Evolutionary conservation across 2,888 invertebrate species (phyloP), one percentile per base, ranked within the genome.

Genomic region (Fissipunctia ypsillon): DNA sequence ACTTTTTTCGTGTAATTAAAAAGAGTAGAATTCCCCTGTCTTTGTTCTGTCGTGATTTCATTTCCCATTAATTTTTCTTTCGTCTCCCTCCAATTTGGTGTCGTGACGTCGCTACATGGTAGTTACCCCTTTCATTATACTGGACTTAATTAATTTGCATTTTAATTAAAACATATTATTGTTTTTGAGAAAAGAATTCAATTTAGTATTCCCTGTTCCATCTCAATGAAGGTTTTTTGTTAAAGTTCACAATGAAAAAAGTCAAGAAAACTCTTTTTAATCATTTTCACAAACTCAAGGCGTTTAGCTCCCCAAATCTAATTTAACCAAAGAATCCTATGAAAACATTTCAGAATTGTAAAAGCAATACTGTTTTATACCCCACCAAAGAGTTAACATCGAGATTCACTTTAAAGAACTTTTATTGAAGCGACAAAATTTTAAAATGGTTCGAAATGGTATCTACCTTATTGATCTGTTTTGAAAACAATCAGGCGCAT

Each of bases 81-180:
- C 93, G 92, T 91, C 96, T 97, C 94, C 97, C 97, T 97, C 97
- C 97, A 95, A 96, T 95, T 96, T 95, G 94, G 93, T 93, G 93
- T 94, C 93, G 95, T 94, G 94, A 93, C 94, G 93, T 90, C 91
- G 93, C 90, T 93, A 95, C 94, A 94, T 94, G 93, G 94, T 94
- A 93, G 93, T 93, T 94, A 96, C 95, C 94, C 95, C 95, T 96
- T 96, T 94, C 93, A 94, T 95, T 95, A 93, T 93, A 89, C 93
- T 93, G 94, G 95, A 95, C 95, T 94, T 94, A 95, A 95, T 94
- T 94, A 96, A 95, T 95, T 95, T 94, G 93, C 93, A 95, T 95
- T 95, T 95, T 95, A 95, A 96, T 95, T 95, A 93, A 95, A 95
- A 94, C 93, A 93, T 93, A 95, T 95, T 94, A 95, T 93, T 94